Evolutionary conservation across 2,888 invertebrate genomes (phyloP).

Genomic region (Latrodectus elegans): DNA sequence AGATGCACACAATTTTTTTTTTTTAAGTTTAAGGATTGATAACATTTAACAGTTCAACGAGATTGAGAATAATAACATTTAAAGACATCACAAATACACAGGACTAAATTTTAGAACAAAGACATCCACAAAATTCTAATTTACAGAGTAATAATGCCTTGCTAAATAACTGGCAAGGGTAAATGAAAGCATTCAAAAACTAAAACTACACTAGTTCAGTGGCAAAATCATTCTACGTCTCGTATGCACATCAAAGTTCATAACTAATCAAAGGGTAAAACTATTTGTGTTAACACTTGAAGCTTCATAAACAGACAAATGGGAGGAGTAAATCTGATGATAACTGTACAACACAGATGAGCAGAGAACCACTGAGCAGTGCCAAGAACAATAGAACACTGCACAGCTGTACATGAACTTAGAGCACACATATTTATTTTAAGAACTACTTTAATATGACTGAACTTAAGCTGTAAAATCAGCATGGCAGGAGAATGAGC

Average conservation of each 20-base stretch:
- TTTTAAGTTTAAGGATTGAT: neutral
- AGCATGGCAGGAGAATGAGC: constrained; percentile 5
- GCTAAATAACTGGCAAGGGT: neutral
- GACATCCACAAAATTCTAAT: neutral
- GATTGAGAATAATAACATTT: neutral
- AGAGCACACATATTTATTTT: neutral
- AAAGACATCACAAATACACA: neutral
- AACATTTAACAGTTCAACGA: neutral
- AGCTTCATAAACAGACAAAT: neutral
- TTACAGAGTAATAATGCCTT: neutral
- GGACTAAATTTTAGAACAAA: neutral
- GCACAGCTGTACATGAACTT: neutral
- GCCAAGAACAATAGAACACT: neutral
- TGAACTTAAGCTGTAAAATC: constrained; percentile 2
- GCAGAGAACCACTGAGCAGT: neutral
- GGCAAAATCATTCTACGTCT: constrained; percentile 1
- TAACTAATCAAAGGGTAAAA: neutral
- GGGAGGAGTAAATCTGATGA: neutral
- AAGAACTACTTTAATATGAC: neutral
- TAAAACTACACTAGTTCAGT: neutral
- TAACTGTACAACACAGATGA: neutral
- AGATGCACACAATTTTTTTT: neutral
- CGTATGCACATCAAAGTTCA: neutral
- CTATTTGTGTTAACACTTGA: neutral
- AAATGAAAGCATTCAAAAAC: constrained; percentile 1